These are phyloP conservation scores for Melanotaenia trifasciata DNA, from an alignment of 2,797 vertebrate species.

Conservation along the genomic window DNA sequence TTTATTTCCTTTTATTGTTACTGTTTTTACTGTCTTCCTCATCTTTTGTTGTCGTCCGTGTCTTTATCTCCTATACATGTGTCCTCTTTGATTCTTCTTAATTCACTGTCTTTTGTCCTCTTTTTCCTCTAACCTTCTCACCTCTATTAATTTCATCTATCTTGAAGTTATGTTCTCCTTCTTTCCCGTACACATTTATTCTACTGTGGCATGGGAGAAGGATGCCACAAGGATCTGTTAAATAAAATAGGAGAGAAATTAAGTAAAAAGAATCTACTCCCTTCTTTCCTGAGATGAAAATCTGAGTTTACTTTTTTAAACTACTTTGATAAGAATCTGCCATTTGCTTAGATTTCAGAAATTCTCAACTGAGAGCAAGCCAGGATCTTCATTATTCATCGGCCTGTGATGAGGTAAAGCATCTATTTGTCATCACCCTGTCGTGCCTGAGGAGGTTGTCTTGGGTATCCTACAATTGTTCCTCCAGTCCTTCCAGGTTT, in stretches of 20 bases:
- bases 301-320: not conserved
- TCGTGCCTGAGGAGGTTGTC: slow-evolving; percentile 3
- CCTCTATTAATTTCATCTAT: too few relatives aligned
- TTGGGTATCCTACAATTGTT: slow-evolving; percentile 18
- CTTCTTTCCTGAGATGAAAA: not conserved
- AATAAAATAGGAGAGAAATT: not conserved
- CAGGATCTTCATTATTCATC: slow-evolving; percentile 32
- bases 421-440: slow-evolving; percentile 11
- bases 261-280: not conserved
- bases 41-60: not conserved
- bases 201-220: not conserved
- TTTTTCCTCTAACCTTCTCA: not conserved
- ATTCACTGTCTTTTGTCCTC: not conserved
- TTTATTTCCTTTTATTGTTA: not conserved
- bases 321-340: slow-evolving; percentile 55
- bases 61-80: not conserved
- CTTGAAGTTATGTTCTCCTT: too few relatives aligned
- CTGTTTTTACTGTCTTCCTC: not conserved
- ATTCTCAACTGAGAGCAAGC: slow-evolving; percentile 15
- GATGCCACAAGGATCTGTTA: not conserved
- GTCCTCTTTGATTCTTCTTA: not conserved
- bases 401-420: not conserved
- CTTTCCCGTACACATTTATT: too few relatives aligned
- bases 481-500: slow-evolving; percentile 19
- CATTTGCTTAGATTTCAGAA: slow-evolving; percentile 11